Evolutionary conservation across 2,888 invertebrate genomes (phyloP).

Genomic region (Peribatodes rhomboidaria): DNA sequence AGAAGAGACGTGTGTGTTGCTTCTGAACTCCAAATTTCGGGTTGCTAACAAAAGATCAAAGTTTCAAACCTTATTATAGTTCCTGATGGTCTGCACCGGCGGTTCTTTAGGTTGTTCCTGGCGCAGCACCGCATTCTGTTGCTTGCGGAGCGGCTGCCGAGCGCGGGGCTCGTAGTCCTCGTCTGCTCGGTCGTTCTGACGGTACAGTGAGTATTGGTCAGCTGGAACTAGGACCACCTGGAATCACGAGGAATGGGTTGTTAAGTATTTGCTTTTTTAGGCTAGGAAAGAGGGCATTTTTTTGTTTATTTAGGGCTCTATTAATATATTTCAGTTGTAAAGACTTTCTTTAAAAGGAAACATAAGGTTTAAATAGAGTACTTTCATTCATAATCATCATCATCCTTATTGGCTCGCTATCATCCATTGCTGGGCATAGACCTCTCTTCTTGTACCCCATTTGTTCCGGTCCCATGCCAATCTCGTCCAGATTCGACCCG

Average conservation of each 20-base stretch:
- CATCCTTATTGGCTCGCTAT: too few relatives aligned
- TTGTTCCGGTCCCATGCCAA: too few relatives aligned
- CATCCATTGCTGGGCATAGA: too few relatives aligned
- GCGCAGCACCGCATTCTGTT: constrained; percentile 68
- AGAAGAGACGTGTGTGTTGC: too few relatives aligned
- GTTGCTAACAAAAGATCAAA: too few relatives aligned
- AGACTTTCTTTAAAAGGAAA: too few relatives aligned
- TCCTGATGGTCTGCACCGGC: constrained; percentile 93
- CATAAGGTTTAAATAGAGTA: too few relatives aligned
- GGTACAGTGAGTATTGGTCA: constrained; percentile 75
- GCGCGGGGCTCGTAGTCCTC: constrained; percentile 76
- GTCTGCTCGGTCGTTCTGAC: constrained; percentile 73
- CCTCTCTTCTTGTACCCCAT: too few relatives aligned
- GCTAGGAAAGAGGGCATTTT: not conserved
- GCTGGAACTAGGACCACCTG: constrained; percentile 80
- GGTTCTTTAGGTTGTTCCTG: constrained; percentile 88
- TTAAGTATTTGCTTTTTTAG: not conserved
- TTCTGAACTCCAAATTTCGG: too few relatives aligned
- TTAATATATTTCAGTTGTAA: too few relatives aligned
- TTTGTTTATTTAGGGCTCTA: not conserved
- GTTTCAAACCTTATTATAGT: constrained; percentile 89
- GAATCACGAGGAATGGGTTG: constrained; percentile 44
- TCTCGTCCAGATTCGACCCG: too few relatives aligned
- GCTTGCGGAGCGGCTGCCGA: constrained; percentile 63
- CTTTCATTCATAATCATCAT: too few relatives aligned